Percentiles rank a stretch among this genome's conserved stretches.
phyloP scores from a whole-genome alignment of 2,797 vertebrate species.

The Crocidura indochinensis region DNA sequence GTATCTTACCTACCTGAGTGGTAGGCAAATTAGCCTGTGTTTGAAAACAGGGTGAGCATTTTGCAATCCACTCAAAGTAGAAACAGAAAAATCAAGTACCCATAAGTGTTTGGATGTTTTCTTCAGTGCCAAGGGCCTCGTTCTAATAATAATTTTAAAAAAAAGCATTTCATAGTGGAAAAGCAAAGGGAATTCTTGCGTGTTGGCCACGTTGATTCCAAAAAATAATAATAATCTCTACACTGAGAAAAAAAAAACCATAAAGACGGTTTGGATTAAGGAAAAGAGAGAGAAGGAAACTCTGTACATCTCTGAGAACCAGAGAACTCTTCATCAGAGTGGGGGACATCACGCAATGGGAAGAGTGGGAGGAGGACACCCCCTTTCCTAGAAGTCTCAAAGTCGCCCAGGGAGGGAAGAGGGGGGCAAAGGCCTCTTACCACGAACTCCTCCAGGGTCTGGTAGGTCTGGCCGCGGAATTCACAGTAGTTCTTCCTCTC shows the following conservation, averaged over 20 bases:
- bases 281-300: neutral
- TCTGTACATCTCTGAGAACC: neutral
- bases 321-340: neutral
- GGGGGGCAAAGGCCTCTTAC: constrained; percentile 90
- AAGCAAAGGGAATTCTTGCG: constrained; percentile 16
- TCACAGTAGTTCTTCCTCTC: constrained; percentile 98
- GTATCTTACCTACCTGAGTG: neutral
- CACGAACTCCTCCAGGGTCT: constrained; percentile 97
- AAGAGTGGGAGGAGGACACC: neutral
- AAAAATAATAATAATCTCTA: constrained; percentile 30
- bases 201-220: neutral
- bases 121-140: neutral
- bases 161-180: neutral
- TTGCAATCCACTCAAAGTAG: constrained; percentile 44
- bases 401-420: neutral
- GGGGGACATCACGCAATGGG: neutral
- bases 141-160: neutral
- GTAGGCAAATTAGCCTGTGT: neutral
- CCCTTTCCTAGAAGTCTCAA: neutral
- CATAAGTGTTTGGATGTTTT: neutral
- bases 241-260: neutral
- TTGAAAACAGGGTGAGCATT: constrained; percentile 42
- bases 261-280: too few relatives aligned
- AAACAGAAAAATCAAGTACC: neutral
- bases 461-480: constrained; percentile 96